Base-by-base conservation (phyloP, 2,113 vertebrate species). In the Pitta sordida region DNA sequence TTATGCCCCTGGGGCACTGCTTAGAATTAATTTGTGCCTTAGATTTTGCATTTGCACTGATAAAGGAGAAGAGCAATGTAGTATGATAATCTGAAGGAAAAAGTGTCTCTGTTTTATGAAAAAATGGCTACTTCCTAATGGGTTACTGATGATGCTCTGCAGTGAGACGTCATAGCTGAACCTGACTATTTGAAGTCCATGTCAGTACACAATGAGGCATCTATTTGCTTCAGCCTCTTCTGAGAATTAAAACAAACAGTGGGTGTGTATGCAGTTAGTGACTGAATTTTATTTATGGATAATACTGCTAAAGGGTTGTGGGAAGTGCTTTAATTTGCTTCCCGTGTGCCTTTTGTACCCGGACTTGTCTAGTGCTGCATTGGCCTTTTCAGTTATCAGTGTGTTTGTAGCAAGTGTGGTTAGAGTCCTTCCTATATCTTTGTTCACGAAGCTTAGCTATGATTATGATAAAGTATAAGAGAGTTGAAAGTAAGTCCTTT, bases 221-320 rank as follows among this genome's bases (percentile, higher is more conserved):
- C 4, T 30, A 67, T 87, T 87, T 27, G 1, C 36, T 87, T 87
- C 30, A 55, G 14, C 8, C 13, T 63, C 15, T 78, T 78, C 43
- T 75, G 55, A 67, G 14, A 11, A 5, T 48, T 70, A 20, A 39
- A 9, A 44, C 3, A 49, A 89, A 41, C 30, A 5, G 5, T 34
- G 37, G 5, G 17, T 78, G 36, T 0, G 0, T 41, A 0, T 51
- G 36, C 48, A 10, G 8, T 73, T 75, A 15, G 37, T 58, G 71
- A n/a, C 24, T 73, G 63, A 56, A 58, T 58, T 94, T 65, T 80
- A 2, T 64, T 68, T 53, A 15, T 62, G 29, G 24, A 17, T 49
- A 8, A 11, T 39, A 39, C 9, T 75, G 49, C 7, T 36, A 24
- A 23, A 37, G 3, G 10, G 8, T 53, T 90, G 16, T 83, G 24